Evolutionary conservation across 2,113 vertebrate genomes (phyloP), one percentile per base, ranked within the genome.

Genomic region (Pimephales promelas): DNA sequence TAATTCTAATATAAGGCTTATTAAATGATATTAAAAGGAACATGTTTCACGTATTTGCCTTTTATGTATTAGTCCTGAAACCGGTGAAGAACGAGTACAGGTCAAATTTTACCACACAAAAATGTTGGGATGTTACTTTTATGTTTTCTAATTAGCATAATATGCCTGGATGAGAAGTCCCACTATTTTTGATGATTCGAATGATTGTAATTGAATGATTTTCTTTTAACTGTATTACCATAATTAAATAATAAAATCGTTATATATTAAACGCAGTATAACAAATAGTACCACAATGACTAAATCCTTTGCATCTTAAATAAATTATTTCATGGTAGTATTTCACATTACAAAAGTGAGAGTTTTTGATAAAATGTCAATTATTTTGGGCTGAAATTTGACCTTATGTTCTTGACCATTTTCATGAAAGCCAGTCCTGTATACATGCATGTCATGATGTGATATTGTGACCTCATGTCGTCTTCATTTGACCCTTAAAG

Each of bases 11-110:
- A 2, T 24, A n/a, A 72, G 45, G n/a, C n/a, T 24, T n/a, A 72
- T 45, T 16, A 0, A 22, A 26, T 26, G n/a, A 71, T 45, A 24
- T 71, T 45, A 24, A 45, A 72, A 72, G 22, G 10, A 40, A 40
- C 64, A 72, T 72, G 47, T 75, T 52, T 75, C 26, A 75, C 16
- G 54, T 13, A 40, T 59, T 77, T 77, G 31, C 54, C 54, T 76
- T 7, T 56, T 5, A 20, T 54, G 52, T 54, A 8, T 20, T 54
- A 20, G 52, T 77, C 18, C 5, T 36, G 22, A 76, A 77, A 57
- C 3, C 0, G 10, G 20, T 57, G 18, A 57, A 57, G 52, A 57
- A 57, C 13, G 18, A 40, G 11, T 40, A 11, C 31, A 77, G 16
- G 52, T 57, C 40, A n/a, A 40, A 77, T 77, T 77, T 77, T 7